Conservation (phyloP, 1,140 invertebrate genomes). For the Drosophila lacteicornis region DNA sequence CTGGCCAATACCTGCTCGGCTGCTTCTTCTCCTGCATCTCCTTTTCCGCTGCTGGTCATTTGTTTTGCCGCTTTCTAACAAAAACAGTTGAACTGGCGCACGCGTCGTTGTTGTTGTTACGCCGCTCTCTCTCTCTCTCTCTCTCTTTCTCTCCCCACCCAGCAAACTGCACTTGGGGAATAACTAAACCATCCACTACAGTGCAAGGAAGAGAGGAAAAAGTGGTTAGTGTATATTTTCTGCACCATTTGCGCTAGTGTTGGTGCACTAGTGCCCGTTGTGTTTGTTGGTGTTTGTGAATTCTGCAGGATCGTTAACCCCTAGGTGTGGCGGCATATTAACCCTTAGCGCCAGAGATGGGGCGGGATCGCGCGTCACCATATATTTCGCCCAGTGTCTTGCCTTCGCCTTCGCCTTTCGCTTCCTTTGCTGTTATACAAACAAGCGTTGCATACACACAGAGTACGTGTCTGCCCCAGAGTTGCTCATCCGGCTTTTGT, state of each 20-base stretch:
- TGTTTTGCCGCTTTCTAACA: conserved; percentile 82
- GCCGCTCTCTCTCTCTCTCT: conserved; percentile 14
- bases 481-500: conserved; percentile 50
- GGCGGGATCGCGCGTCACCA: conserved; percentile 8
- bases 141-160: neutral
- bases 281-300: conserved; percentile 12
- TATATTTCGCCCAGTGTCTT: conserved; percentile 9
- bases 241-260: conserved; percentile 1
- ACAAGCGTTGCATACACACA: conserved; percentile 34
- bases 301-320: conserved; percentile 34
- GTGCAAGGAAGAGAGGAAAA: conserved; percentile 24
- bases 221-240: conserved; percentile 30
- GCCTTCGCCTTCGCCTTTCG: conserved; percentile 29
- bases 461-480: conserved; percentile 23
- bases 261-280: conserved; percentile 5
- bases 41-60: conserved; percentile 63
- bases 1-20: conserved; percentile 59
- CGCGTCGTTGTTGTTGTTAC: conserved; percentile 52
- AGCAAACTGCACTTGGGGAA: conserved; percentile 28
- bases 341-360: conserved; percentile 17
- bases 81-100: conserved; percentile 81
- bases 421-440: conserved; percentile 23
- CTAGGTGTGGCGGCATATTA: conserved; percentile 37
- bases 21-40: conserved; percentile 12
- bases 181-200: conserved; percentile 17